Evolutionary conservation across 1,140 invertebrate genomes (phyloP).

Genomic region (Teleopsis dalmanni): DNA sequence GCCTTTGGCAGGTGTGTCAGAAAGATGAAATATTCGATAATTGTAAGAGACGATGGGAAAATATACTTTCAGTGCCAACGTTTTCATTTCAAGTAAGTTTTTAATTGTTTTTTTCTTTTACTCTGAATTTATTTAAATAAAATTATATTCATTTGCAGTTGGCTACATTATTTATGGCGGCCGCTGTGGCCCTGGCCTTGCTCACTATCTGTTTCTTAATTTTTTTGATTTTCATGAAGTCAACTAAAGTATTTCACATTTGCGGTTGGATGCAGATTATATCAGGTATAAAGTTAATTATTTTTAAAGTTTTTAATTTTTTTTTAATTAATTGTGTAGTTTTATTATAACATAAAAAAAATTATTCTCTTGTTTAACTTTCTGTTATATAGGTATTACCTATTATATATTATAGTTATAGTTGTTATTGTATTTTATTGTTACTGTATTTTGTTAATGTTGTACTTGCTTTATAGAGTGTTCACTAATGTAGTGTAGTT

Average conservation of each 20-base stretch:
- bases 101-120: constrained; percentile 4
- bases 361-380: too few relatives aligned
- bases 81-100: constrained; percentile 60
- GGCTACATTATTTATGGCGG: constrained; percentile 80
- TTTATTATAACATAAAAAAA: too few relatives aligned
- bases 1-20: constrained; percentile 81
- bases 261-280: constrained; percentile 90
- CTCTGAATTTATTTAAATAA: constrained; percentile 5
- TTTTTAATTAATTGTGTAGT: too few relatives aligned
- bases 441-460: too few relatives aligned
- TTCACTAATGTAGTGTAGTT: too few relatives aligned
- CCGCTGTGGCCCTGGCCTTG: constrained; percentile 76
- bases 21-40: constrained; percentile 61
- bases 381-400: too few relatives aligned
- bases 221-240: constrained; percentile 88
- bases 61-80: constrained; percentile 73
- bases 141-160: constrained; percentile 45
- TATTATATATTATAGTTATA: too few relatives aligned
- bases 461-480: too few relatives aligned
- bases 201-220: constrained; percentile 81
- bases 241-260: constrained; percentile 87
- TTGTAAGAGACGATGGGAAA: constrained; percentile 76
- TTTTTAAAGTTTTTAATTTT: too few relatives aligned
- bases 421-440: too few relatives aligned
- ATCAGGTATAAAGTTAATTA: too few relatives aligned